Evolutionary conservation across 2,113 vertebrate species (phyloP).

Genomic region (Mixornis gularis): DNA sequence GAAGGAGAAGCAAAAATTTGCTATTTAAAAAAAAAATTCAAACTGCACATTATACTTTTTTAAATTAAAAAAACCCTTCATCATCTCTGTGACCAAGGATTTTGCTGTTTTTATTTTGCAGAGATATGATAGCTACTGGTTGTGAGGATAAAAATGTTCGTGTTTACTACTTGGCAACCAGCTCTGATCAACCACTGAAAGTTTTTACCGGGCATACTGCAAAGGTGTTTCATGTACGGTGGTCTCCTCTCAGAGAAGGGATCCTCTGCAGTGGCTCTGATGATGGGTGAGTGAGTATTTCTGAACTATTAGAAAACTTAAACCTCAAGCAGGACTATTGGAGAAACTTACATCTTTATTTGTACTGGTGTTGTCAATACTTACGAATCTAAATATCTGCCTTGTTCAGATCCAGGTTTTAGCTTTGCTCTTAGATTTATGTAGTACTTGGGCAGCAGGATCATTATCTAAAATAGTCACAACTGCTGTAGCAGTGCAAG

Average conservation of each 20-base stretch:
- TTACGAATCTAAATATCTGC: neutral
- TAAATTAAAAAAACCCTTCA: neutral
- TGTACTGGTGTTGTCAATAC: neutral
- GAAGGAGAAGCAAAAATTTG: neutral
- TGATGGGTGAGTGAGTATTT: constrained; percentile 84
- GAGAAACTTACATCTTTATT: neutral
- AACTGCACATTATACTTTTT: neutral
- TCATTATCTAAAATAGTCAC: neutral
- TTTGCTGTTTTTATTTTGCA: constrained; percentile 33
- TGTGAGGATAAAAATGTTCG: constrained; percentile 96
- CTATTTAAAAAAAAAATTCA: neutral
- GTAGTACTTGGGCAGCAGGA: neutral
- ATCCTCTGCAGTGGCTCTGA: constrained; percentile 97
- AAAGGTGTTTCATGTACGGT: constrained; percentile 94
- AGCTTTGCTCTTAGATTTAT: neutral
- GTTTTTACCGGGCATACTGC: constrained; percentile 91
- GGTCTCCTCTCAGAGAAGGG: constrained; percentile 96
- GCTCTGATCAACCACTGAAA: constrained; percentile 93
- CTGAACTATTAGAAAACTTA: neutral
- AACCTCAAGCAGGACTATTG: neutral
- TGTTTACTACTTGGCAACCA: constrained; percentile 95
- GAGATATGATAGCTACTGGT: constrained; percentile 98
- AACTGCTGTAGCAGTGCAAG: neutral
- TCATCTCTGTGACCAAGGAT: neutral
- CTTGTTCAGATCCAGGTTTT: neutral